Base-by-base conservation (phyloP, 37 sponge, comb jelly and placozoan species). In the Oopsacas minuta region DNA sequence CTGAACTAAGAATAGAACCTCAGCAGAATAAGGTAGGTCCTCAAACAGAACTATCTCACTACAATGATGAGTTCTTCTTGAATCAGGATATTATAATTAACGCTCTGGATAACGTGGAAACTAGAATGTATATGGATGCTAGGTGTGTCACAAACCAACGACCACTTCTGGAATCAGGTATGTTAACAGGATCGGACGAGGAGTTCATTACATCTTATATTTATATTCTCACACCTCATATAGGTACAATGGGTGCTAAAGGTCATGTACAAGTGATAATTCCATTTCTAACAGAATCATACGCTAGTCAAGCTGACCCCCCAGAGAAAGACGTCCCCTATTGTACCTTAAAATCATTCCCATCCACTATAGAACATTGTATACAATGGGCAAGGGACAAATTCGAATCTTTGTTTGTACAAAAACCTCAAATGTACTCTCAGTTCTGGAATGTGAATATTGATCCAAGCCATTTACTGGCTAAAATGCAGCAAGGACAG, bases 351-450 rank as follows among this genome's bases (percentile, higher is more conserved):
- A 97, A 97, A 88, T 93, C 94, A 23, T 97, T 97, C 81, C 98
- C 98, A 37, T 91, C 92, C 61, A 91, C 88, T 35, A 94, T 97
- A 61, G 98, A 97, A 84, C 98, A 97, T 88, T 94, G 94, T 81
- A 94, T 97, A 34, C 94, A 92, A 87, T 97, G 98, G 98, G 93
- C 98, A 35, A 92, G 98, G 52, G 98, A 97, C 81, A 91, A 92
- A 90, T 95, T 92, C 91, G 95, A 95, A 84, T 81, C 82, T 3
- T 81, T 89, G 17, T 92, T 89, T 52, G 69, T 84, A 35, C 95
- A 95, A 61, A 90, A 92, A 52, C 95, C 95, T 17, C 32, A 83
- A 52, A 88, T 92, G 88, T 95, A 51, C 88, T 85, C 36, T 49
- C 90, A 92, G 82, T 95, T 95, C 75, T 95, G 95, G 95, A 61